Base-by-base conservation (phyloP, 2,113 vertebrate species). In the Corythornis vintsioides region DNA sequence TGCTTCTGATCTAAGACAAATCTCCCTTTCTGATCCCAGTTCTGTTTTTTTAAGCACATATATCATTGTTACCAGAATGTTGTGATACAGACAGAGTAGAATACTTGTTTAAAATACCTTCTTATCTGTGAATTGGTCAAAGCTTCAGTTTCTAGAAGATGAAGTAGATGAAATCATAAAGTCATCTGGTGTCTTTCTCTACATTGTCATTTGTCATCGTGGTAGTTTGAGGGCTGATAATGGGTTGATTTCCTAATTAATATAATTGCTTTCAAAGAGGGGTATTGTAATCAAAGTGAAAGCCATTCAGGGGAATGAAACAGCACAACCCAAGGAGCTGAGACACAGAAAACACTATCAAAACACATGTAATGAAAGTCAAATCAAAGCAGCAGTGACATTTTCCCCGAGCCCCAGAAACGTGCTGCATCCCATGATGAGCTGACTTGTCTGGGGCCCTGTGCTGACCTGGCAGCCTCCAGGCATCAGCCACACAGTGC, bases 401-500 rank as follows among this genome's bases (percentile, higher is more conserved):
- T n/a, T 65, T 45, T 55, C 10, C 11, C 18, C 22, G 76, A 43
- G 77, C 7, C 42, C 42, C 14, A 55, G 59, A 47, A 22, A 10
- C 0, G 7, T 26, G 79, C 22, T 7, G 11, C 7, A 47, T 53
- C 45, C 42, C 53, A 64, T 59, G 53, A 1, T 2, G 42, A 48
- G 52, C 73, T 63, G 31, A 29, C 25, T 16, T 22, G 6, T 18
- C 33, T 35, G 90, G 45, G 50, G 56, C 15, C 10, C 56, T 1
- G 0, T 4, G 12, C 77, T 17, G 61, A 38, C 15, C 38, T 29
- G 48, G 53, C 40, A 85, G 69, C 26, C 47, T 33, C 29, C 83
- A 59, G 67, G 29, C n/a, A 4, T 31, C 1, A 4, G 11, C 11
- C 13, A 60, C 20, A 1, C 1, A 6, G 24, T 4, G 5, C 42